Conservation (phyloP, 2,888 invertebrate species). For the Meganola albula region DNA sequence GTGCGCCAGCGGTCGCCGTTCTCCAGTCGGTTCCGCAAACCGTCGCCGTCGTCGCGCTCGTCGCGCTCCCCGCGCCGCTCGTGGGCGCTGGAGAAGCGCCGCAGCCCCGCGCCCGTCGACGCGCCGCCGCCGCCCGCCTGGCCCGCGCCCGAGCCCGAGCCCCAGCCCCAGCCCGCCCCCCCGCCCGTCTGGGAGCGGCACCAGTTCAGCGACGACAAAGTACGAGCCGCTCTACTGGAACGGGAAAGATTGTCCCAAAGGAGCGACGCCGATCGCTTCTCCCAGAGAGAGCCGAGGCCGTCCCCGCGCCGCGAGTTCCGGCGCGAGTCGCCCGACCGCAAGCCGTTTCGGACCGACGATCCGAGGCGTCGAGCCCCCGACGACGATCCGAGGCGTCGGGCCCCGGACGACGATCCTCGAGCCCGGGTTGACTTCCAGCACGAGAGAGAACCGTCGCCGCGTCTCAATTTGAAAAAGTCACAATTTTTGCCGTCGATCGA, state of each 20-base stretch:
- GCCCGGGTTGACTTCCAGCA: constrained; percentile 21
- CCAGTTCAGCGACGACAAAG: constrained; percentile 30
- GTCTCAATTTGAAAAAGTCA: constrained; percentile 20
- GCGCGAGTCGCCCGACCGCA: constrained; percentile 17
- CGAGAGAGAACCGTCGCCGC: constrained; percentile 25
- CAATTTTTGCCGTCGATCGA: constrained; percentile 31
- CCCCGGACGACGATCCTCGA: constrained; percentile 25
- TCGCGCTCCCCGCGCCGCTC: constrained; percentile 57
- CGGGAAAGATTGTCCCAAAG: constrained; percentile 13
- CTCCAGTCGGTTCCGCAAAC: constrained; percentile 43
- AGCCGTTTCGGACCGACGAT: constrained; percentile 15
- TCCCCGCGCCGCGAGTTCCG: constrained; percentile 17
- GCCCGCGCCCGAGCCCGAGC: constrained; percentile 39
- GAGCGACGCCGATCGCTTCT: constrained; percentile 15
- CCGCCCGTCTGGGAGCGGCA: constrained; percentile 23
- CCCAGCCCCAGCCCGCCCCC: neutral
- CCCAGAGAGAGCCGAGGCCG: constrained; percentile 24
- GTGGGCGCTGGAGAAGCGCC: constrained; percentile 63
- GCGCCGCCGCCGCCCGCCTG: constrained; percentile 61
- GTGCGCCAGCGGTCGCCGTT: constrained; percentile 49
- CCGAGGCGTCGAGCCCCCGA: constrained; percentile 9
- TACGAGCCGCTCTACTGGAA: constrained; percentile 19
- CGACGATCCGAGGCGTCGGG: constrained; percentile 13
- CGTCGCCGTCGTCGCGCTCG: constrained; percentile 51
- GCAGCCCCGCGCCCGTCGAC: constrained; percentile 45